These are phyloP conservation scores for Echiichthys vipera DNA, from an alignment of 2,797 vertebrate species.

Conservation along the genomic window DNA sequence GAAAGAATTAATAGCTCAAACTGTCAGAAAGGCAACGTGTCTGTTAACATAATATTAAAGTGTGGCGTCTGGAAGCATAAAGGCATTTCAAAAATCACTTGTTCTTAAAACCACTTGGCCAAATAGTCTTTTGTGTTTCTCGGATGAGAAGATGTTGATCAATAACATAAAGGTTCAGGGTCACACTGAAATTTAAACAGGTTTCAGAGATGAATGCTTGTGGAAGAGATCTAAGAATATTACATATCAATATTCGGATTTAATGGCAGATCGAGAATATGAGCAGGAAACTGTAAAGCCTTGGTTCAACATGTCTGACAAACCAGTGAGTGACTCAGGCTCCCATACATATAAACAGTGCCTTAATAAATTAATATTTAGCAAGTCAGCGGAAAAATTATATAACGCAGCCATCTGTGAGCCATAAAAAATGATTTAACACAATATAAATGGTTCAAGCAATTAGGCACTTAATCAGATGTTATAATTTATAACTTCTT, in stretches of 20 bases:
- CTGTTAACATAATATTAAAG: constrained; percentile 22
- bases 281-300: background rate
- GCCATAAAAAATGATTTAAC: background rate
- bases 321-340: background rate
- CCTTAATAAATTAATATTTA: too few species aligned
- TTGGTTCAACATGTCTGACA: background rate
- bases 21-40: constrained; percentile 5
- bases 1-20: constrained; percentile 31
- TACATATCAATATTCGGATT: constrained; percentile 4
- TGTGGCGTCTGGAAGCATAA: background rate
- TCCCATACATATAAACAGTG: background rate
- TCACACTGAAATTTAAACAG: constrained; percentile 34
- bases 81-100: constrained; percentile 33
- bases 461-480: background rate
- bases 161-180: constrained; percentile 1
- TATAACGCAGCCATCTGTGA: background rate
- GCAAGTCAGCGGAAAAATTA: background rate
- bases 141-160: constrained; percentile 12
- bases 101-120: constrained; percentile 5
- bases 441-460: background rate
- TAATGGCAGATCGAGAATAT: too few species aligned
- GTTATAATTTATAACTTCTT: background rate
- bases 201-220: background rate
- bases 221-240: background rate
- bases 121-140: constrained; percentile 7